Base-by-base conservation (phyloP, 2,888 invertebrate genomes). In the Tyria jacobaeae region DNA sequence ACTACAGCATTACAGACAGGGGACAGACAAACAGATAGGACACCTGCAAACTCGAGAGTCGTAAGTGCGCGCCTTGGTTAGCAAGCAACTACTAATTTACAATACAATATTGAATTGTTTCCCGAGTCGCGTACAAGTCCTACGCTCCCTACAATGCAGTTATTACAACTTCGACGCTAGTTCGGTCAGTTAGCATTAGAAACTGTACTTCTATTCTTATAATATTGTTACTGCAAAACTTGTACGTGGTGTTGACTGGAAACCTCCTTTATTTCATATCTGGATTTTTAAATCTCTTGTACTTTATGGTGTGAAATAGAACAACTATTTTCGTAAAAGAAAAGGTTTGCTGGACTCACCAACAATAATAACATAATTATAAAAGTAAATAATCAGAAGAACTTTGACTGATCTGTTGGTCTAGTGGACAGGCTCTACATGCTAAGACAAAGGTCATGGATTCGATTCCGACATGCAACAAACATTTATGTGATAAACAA, bases 161-260 rank as follows among this genome's bases (percentile, higher is more conserved):
- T 35, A 34, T 34, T 35, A 52, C 15, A 52, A 52, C 15, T 52
- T 52, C 14, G 48, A n/a, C 7, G n/a, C 21, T 25, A 24, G 14
- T 24, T 52, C 7, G 34, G 15, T 5, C 35, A 35, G 52, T 52
- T 52, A 37, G 35, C 5, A 24, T 52, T 52, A 35, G 51, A 35
- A 31, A 52, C 14, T 52, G 51, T 52, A 6, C 21, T 35, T 37
- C 37, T 35, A 14, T 52, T 37, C 24, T 37, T 35, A 21, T 52
- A 52, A 34, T 35, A 35, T 14, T 52, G 52, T 52, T 52, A 35
- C 24, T 9, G 24, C 15, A 21, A 52, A 37, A 21, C 24, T 35
- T 52, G 24, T 7, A 52, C 15, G 37, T 37, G 12, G 15, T 15
- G 21, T 35, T 21, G 7, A 21, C 21, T 14, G 15, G 14, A 24